Base-by-base conservation (phyloP, 1,140 invertebrate species). In the Lepidurus packardi region DNA sequence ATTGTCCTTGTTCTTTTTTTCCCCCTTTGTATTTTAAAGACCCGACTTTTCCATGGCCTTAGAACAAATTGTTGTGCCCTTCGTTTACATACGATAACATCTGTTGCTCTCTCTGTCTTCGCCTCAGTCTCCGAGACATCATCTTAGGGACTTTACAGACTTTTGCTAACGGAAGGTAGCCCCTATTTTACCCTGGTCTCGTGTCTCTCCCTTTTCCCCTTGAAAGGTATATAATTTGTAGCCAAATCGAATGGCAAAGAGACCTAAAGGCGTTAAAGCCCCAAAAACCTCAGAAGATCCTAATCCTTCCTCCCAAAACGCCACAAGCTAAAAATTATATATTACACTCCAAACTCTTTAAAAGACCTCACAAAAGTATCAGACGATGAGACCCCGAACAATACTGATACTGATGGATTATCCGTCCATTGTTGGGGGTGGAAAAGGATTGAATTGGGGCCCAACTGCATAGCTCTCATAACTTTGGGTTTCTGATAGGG, bases 11-110 rank as follows among this genome's bases (percentile, higher is more conserved):
- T 65, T 65, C 53, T 16, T 9, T 65, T 65, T 16, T 4, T 65
- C 13, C 7, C n/a, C 47, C 53, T 7, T 11, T n/a, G 53, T n/a
- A 65, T 13, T 9, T 10, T 65, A n/a, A n/a, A n/a, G 6, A 13
- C 53, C 13, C 6, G 16, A 65, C 16, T 13, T 21, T 65, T 13
- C 21, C 16, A 21, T 65, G 21, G 53, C 13, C 53, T 65, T 21
- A 65, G 16, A 65, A 65, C 53, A 65, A 65, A 21, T 65, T 65
- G 53, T 65, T 65, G 53, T 65, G 53, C 53, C 53, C 53, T 16
- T 65, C 53, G 53, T n/a, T 65, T 65, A 65, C 53, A 65, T 65
- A 65, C 53, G 53, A 65, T 65, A 65, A 65, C 53, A 65, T 65
- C 53, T 65, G 53, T 65, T 65, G 53, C 53, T 65, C 53, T 65